Conservation (phyloP, 2,113 vertebrate species). For the Oreochromis aureus region DNA sequence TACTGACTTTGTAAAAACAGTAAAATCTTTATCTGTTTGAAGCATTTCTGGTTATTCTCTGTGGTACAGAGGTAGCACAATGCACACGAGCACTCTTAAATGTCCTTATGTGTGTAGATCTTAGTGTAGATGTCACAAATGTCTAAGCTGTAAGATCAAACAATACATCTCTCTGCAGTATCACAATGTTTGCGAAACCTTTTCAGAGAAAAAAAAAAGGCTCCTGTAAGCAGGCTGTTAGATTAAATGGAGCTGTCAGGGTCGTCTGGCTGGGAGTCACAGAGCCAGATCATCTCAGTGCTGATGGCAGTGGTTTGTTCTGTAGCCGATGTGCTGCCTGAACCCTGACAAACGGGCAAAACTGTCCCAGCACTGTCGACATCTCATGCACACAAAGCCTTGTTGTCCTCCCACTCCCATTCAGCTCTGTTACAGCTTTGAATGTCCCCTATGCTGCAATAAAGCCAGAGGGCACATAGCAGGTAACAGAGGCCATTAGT, state of each 20-base stretch:
- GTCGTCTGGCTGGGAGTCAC: slow-evolving; percentile 27
- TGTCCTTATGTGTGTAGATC: not conserved
- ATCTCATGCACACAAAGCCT: not conserved
- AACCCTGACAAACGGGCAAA: slow-evolving; percentile 7
- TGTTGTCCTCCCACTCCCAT: not conserved
- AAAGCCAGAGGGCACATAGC: not conserved
- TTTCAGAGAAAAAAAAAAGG: not conserved
- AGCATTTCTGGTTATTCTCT: not conserved
- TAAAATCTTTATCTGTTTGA: not conserved
- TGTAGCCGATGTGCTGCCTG: slow-evolving; percentile 1
- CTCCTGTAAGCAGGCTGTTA: slow-evolving; percentile 33
- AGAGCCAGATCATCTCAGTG: slow-evolving; percentile 1
- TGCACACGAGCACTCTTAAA: not conserved
- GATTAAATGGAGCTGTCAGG: slow-evolving; percentile 54
- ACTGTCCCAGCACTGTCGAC: not conserved
- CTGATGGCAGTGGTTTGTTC: slow-evolving; percentile 39
- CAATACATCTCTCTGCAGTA: not conserved
- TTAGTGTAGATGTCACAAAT: not conserved
- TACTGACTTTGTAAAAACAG: not conserved
- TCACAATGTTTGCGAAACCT: slow-evolving; percentile 1
- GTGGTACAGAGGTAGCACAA: not conserved
- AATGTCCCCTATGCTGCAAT: not conserved
- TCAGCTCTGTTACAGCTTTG: not conserved
- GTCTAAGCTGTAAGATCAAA: not conserved
- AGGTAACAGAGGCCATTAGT: not conserved